Percentiles rank a stretch among this genome's conserved stretches.
Conservation (phyloP, 2,888 invertebrate genomes). For the Operophtera brumata region DNA sequence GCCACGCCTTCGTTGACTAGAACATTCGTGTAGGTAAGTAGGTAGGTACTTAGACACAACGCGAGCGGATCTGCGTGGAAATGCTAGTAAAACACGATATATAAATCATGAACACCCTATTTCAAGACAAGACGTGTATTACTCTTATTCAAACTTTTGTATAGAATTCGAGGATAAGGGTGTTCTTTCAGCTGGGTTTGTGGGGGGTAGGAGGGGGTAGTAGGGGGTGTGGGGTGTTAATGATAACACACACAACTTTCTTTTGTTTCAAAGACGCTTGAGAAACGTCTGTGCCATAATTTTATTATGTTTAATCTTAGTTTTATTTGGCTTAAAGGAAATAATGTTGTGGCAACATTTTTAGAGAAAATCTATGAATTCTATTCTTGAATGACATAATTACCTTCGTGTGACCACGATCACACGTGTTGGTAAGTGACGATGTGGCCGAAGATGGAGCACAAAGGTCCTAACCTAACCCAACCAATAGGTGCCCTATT, state of each 20-base stretch:
- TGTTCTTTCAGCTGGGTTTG: constrained; percentile 38
- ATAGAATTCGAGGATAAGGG: constrained; percentile 69
- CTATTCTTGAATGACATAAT: background rate
- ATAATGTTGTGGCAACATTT: background rate
- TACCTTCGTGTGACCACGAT: too few relatives aligned
- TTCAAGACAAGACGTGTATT: constrained; percentile 72
- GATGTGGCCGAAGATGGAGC: too few relatives aligned
- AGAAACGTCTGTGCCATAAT: constrained; percentile 38
- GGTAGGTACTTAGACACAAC: too few relatives aligned
- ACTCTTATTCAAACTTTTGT: constrained; percentile 79
- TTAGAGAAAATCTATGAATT: background rate
- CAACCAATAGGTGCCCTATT: too few relatives aligned
- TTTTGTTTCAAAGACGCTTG: constrained; percentile 47
- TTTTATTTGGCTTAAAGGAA: constrained; percentile 16
- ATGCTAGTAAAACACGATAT: background rate
- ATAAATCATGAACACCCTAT: constrained; percentile 39
- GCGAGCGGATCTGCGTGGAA: too few relatives aligned
- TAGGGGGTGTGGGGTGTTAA: constrained; percentile 41
- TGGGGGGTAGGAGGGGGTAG: constrained; percentile 15
- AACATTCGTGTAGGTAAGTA: too few relatives aligned
- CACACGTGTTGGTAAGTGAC: too few relatives aligned
- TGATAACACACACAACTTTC: constrained; percentile 60
- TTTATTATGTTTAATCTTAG: constrained; percentile 34
- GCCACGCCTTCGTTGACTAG: too few relatives aligned
- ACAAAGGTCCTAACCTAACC: too few relatives aligned